phyloP scores from a whole-genome alignment of 2,888 invertebrate genomes.

The Rhingia rostrata region DNA sequence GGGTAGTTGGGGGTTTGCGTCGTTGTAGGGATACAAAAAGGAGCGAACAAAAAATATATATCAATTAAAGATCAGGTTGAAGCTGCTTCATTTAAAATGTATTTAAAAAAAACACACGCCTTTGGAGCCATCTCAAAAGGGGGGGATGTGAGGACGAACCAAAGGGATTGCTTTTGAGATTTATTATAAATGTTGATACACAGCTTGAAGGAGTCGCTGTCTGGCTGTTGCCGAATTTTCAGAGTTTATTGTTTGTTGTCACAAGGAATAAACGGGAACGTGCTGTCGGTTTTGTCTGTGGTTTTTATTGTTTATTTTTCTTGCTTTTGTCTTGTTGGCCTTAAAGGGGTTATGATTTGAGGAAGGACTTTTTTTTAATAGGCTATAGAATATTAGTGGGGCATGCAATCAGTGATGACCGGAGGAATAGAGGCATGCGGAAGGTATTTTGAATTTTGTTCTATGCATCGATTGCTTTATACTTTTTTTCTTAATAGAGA shows the following conservation, averaged over 20 bases:
- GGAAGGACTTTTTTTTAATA: not conserved
- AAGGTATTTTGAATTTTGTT: too few relatives aligned
- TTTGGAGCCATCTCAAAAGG: constrained; percentile 25
- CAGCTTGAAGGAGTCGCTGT: constrained; percentile 6
- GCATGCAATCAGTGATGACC: not conserved
- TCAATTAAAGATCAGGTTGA: constrained; percentile 69
- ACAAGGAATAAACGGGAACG: not conserved
- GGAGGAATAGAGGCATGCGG: too few relatives aligned
- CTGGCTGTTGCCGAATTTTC: constrained; percentile 13
- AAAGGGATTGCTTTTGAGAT: constrained; percentile 10
- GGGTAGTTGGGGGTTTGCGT: constrained; percentile 22
- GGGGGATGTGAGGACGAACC: constrained; percentile 18
- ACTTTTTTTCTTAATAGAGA: too few relatives aligned
- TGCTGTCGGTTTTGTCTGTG: not conserved
- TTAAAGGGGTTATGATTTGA: not conserved
- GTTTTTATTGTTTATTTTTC: constrained; percentile 1
- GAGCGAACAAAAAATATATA: constrained; percentile 14
- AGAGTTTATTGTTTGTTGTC: constrained; percentile 22
- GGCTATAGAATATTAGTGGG: not conserved
- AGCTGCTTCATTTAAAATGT: constrained; percentile 53
- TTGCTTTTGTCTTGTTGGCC: not conserved
- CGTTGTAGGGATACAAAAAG: not conserved
- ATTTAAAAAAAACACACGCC: constrained; percentile 56
- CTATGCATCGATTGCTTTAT: too few relatives aligned
- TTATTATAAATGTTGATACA: constrained; percentile 30